Evolutionary conservation across 2,888 invertebrate species (phyloP).

Genomic region (Synanthedon myopaeformis): DNA sequence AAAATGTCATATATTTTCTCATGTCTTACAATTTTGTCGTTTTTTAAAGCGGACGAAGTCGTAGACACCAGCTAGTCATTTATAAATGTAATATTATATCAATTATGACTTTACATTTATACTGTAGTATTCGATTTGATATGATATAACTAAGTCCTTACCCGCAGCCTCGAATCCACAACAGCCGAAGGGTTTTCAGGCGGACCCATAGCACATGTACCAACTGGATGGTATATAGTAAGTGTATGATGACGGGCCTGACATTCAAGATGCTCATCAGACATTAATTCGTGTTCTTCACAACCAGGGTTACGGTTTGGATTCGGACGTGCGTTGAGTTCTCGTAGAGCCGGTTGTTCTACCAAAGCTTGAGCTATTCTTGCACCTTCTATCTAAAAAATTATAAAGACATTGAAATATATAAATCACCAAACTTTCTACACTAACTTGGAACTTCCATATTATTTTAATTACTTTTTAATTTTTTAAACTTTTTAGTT

Average conservation of each 20-base stretch:
- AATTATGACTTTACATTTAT: no score
- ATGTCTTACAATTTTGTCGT: no score
- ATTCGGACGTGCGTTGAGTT: conserved; percentile 74
- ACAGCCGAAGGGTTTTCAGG: conserved; percentile 66
- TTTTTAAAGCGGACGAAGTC: no score
- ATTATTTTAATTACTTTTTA: not conserved
- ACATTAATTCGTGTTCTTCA: conserved; percentile 69
- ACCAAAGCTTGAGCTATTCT: conserved; percentile 75
- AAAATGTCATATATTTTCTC: no score
- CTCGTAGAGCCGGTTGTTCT: conserved; percentile 71
- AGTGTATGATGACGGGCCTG: conserved; percentile 79
- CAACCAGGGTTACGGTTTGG: conserved; percentile 77
- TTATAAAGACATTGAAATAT: no score
- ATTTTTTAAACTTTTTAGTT: no score
- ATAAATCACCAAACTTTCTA: no score
- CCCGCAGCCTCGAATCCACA: conserved; percentile 75
- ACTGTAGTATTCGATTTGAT: not conserved
- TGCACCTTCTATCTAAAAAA: conserved; percentile 77
- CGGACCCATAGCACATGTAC: conserved; percentile 86
- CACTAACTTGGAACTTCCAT: no score
- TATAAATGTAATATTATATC: no score
- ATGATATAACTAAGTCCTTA: conserved; percentile 13
- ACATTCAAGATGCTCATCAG: conserved; percentile 83
- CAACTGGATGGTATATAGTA: conserved; percentile 86
- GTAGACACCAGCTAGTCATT: no score